These are phyloP conservation scores for Gyrodactylus bullatarudis DNA, from an alignment of 1,140 invertebrate species.

Conservation along the genomic window DNA sequence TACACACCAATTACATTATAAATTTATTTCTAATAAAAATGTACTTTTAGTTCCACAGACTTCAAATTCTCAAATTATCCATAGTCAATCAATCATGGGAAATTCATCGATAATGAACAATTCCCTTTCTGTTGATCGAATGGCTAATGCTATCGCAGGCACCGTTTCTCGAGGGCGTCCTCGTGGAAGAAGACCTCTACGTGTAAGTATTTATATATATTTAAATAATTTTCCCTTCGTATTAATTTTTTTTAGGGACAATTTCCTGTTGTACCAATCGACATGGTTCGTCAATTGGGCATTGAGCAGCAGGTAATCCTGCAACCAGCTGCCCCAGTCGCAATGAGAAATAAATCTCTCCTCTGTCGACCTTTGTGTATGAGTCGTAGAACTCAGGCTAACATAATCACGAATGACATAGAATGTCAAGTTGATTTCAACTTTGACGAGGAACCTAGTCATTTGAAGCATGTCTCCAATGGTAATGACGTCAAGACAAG, in stretches of 20 bases:
- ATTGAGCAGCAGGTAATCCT: constrained; percentile 6
- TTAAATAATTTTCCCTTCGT: neutral
- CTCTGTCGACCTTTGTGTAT: neutral
- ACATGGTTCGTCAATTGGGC: constrained; percentile 6
- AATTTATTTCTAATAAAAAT: neutral
- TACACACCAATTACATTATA: neutral
- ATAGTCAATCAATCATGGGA: neutral
- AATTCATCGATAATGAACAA: neutral
- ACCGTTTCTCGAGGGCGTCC: neutral
- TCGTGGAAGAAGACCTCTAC: neutral
- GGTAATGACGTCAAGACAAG: neutral
- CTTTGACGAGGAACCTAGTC: neutral
- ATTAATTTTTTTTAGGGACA: neutral
- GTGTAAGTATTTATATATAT: neutral
- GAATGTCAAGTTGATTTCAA: neutral
- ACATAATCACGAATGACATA: neutral
- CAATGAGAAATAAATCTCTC: constrained; percentile 2
- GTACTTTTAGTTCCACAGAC: neutral
- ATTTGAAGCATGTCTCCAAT: neutral
- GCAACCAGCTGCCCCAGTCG: constrained; percentile 2
- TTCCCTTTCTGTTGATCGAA: neutral
- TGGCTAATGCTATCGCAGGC: neutral
- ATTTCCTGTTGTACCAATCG: constrained; percentile 5
- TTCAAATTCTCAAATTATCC: neutral
- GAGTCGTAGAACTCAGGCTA: neutral